Conservation (phyloP, 2,113 vertebrate genomes). For the Plotosus lineatus region DNA sequence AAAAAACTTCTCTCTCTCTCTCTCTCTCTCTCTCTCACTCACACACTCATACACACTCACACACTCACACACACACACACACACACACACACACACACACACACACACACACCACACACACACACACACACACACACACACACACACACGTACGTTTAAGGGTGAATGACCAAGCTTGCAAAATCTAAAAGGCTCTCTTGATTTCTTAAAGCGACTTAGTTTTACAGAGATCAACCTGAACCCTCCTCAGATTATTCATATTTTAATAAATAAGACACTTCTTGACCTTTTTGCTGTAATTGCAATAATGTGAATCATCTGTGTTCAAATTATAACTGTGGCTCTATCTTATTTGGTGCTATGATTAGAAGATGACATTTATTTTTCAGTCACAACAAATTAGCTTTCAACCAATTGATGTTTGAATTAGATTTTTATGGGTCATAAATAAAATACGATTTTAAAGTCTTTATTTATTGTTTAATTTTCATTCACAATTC, state of each 20-base stretch:
- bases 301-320: conserved; percentile 35
- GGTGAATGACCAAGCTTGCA: not conserved
- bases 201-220: not conserved
- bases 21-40: too few species aligned
- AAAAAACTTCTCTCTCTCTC: too few species aligned
- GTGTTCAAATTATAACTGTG: conserved; percentile 36
- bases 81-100: too few species aligned
- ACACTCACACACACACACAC: too few species aligned
- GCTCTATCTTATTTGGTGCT: conserved; percentile 18
- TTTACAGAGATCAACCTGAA: not conserved
- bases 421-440: too few species aligned
- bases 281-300: conserved; percentile 46
- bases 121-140: too few species aligned
- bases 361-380: conserved; percentile 33
- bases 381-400: conserved; percentile 3
- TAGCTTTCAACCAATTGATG: not conserved
- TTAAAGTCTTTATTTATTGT: not conserved
- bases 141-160: too few species aligned
- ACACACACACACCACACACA: too few species aligned
- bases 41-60: too few species aligned
- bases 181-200: not conserved
- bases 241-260: not conserved
- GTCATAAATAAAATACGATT: not conserved
- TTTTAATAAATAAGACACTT: conserved; percentile 32
- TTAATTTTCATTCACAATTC: not conserved